A percentile compares a stretch with the other conserved stretches of the same genome.
These are phyloP conservation scores for Danionella cerebrum DNA, from an alignment of 2,113 vertebrate genomes.

Conservation along the genomic window DNA sequence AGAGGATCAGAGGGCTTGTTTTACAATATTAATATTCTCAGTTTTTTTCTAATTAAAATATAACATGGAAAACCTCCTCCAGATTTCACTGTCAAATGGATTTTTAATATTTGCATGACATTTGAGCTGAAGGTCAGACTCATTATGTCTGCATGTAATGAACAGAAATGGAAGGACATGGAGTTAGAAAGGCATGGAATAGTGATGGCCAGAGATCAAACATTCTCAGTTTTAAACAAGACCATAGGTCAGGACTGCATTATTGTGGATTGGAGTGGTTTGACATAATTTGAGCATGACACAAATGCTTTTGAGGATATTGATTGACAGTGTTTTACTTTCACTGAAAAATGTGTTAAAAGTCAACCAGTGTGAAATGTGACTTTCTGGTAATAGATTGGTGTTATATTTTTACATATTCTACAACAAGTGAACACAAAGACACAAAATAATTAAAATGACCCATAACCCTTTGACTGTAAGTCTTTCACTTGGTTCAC, in stretches of 20 bases:
- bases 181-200: not conserved
- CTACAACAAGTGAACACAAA: no score
- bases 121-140: conserved; percentile 28
- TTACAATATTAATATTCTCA: conserved; percentile 13
- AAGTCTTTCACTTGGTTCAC: no score
- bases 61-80: conserved; percentile 9
- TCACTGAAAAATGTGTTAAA: no score
- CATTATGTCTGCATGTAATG: conserved; percentile 4
- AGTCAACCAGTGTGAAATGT: no score
- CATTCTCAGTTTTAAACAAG: not conserved
- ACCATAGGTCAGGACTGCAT: not conserved
- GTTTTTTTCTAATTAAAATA: not conserved
- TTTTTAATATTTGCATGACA: conserved; percentile 27
- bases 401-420: no score
- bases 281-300: not conserved
- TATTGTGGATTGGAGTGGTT: not conserved
- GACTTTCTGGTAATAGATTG: no score
- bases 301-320: not conserved
- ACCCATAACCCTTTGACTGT: no score
- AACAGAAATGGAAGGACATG: not conserved
- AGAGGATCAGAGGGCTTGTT: not conserved
- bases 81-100: conserved; percentile 5
- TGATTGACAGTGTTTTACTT: not conserved
- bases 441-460: no score
- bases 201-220: not conserved